A percentile compares a stretch with the other conserved stretches of the same genome.
Evolutionary conservation across 2,797 vertebrate genomes (phyloP).

Genomic region (Crocidura indochinensis): DNA sequence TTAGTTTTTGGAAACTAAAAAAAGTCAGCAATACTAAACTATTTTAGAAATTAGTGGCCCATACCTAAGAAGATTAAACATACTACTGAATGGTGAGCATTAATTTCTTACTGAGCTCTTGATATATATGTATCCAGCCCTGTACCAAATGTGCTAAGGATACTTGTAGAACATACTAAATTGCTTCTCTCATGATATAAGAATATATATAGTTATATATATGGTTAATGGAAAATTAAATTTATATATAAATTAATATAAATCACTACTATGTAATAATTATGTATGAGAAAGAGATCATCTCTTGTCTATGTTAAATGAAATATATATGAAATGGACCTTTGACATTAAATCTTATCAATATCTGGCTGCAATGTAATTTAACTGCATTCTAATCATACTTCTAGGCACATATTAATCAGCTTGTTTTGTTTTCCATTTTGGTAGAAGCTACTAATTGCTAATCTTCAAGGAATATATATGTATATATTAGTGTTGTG

Average conservation of each 20-base stretch:
- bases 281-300: too few species aligned
- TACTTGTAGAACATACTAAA: not conserved
- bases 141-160: not conserved
- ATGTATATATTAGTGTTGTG: not conserved
- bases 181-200: not conserved
- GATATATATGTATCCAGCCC: not conserved
- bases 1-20: not conserved
- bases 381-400: not conserved
- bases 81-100: not conserved
- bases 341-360: not conserved
- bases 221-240: too few species aligned
- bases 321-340: not conserved
- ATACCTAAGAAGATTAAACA: not conserved
- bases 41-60: not conserved
- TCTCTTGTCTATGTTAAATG: too few species aligned
- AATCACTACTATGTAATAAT: too few species aligned
- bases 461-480: not conserved
- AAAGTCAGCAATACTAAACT: conserved; percentile 25
- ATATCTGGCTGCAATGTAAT: not conserved
- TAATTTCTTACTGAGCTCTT: not conserved
- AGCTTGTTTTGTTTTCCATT: not conserved
- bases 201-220: too few species aligned
- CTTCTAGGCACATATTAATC: not conserved
- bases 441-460: not conserved
- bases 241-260: too few species aligned